phyloP scores from a whole-genome alignment of 2,888 invertebrate species.

The Drosophila birchii region DNA sequence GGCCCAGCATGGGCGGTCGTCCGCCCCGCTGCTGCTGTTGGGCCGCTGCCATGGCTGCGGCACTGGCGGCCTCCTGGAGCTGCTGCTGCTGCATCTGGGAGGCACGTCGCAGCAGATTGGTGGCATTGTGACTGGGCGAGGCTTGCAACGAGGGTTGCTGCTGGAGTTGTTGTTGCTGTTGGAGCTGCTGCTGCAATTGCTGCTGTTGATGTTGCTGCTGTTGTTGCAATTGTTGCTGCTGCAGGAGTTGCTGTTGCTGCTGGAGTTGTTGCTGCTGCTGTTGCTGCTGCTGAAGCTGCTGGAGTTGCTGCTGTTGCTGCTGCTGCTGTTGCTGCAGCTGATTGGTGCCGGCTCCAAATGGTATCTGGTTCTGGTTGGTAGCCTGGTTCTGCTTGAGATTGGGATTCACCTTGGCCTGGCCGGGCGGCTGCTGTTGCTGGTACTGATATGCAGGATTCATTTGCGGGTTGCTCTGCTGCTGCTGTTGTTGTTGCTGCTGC shows the following conservation, averaged over 20 bases:
- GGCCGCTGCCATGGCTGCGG: slow-evolving; percentile 66
- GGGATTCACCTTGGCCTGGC: slow-evolving; percentile 49
- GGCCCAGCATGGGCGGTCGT: slow-evolving; percentile 86
- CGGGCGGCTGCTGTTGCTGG: slow-evolving; percentile 82
- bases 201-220: slow-evolving; percentile 55
- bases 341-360: slow-evolving; percentile 54
- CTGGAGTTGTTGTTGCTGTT: slow-evolving; percentile 60
- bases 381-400: slow-evolving; percentile 45
- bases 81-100: slow-evolving; percentile 73
- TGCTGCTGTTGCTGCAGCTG: slow-evolving; percentile 66
- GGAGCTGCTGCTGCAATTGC: slow-evolving; percentile 34
- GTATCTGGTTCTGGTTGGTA: slow-evolving; percentile 18
- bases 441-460: slow-evolving; percentile 83
- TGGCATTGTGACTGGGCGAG: slow-evolving; percentile 71
- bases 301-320: slow-evolving; percentile 65
- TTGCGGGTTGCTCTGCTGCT: slow-evolving; percentile 78
- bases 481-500: slow-evolving; percentile 57
- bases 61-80: slow-evolving; percentile 72
- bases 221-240: slow-evolving; percentile 69
- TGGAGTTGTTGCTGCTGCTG: slow-evolving; percentile 56
- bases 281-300: slow-evolving; percentile 56
- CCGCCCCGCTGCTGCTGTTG: slow-evolving; percentile 84
- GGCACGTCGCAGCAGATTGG: slow-evolving; percentile 73
- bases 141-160: slow-evolving; percentile 69
- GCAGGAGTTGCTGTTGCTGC: slow-evolving; percentile 47